Evolutionary conservation across 2,113 vertebrate genomes (phyloP), one percentile per base, ranked within the genome.

Genomic region (Oryzias woworae): DNA sequence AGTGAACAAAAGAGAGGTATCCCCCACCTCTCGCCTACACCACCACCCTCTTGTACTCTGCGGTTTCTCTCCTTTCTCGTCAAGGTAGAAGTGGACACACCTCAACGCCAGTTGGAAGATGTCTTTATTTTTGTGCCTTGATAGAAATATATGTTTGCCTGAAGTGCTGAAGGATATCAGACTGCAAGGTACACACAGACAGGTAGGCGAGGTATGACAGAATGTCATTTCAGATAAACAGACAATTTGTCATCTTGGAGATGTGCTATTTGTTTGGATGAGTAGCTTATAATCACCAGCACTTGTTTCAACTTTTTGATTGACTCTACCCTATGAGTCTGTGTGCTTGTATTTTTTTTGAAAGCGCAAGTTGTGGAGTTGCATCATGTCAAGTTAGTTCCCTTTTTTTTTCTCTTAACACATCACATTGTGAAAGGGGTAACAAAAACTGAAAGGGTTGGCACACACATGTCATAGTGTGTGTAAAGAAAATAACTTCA

Each of bases 1-100:
- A 90, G 81, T 83, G 87, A 87, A 89, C 86, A 91, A 92, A 89
- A 88, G 82, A 88, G 83, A 80, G 79, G 75, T 75, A 62, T 78
- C 60, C 53, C 47, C 22, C 46, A 45, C 36, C 44, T 53, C 66
- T 48, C 71, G 51, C 60, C 49, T 50, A 46, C 71, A 67, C 65
- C 58, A 49, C 53, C 69, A 16, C 41, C 14, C 49, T 5, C 8
- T 36, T 36, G 36, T 36, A 36, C 36, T 36, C 20, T 50, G 20
- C 36, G 52, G 51, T 66, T 72, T 66, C 64, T 17, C 73, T 66
- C 58, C 70, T 74, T 78, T 83, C 80, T 83, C 68, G 44, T 59
- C 41, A 75, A 76, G 66, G 70, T 69, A 66, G 77, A 79, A 77
- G 70, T 67, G 56, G 80, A 87, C 81, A 85, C 84, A 86, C 85